These are phyloP conservation scores for Elysia crispata DNA, from an alignment of 2,888 invertebrate genomes.

Conservation along the genomic window DNA sequence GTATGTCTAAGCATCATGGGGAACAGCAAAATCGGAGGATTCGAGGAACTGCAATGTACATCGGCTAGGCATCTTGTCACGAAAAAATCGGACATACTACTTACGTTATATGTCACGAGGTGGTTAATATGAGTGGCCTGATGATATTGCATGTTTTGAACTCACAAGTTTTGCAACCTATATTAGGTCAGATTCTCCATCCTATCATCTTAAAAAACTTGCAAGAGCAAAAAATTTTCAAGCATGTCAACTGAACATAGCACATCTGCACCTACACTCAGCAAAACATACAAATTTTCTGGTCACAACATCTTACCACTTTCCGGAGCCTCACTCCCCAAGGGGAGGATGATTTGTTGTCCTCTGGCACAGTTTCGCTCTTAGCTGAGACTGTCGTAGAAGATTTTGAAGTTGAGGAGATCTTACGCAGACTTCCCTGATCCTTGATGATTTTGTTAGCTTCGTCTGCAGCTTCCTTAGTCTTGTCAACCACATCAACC, in stretches of 20 bases:
- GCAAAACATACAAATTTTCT: neutral
- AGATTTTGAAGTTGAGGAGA: neutral
- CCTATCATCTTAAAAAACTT: too few species aligned
- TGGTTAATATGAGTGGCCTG: too few species aligned
- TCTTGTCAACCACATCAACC: conserved; percentile 3
- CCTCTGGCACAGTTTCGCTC: neutral
- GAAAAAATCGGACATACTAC: too few species aligned
- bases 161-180: too few species aligned
- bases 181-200: too few species aligned
- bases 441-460: conserved; percentile 15
- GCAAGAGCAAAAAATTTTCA: too few species aligned
- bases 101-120: too few species aligned
- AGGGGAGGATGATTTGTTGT: conserved; percentile 28
- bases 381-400: conserved; percentile 1
- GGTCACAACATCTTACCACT: conserved; percentile 17
- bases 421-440: neutral
- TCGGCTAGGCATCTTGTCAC: too few species aligned
- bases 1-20: too few species aligned
- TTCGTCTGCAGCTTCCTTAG: conserved; percentile 28
- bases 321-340: conserved; percentile 40
- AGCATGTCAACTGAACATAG: neutral
- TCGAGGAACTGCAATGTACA: too few species aligned
- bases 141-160: too few species aligned
- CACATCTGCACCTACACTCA: neutral
- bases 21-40: too few species aligned